Conservation (phyloP, 1,140 invertebrate species). For the Anastrepha ludens region DNA sequence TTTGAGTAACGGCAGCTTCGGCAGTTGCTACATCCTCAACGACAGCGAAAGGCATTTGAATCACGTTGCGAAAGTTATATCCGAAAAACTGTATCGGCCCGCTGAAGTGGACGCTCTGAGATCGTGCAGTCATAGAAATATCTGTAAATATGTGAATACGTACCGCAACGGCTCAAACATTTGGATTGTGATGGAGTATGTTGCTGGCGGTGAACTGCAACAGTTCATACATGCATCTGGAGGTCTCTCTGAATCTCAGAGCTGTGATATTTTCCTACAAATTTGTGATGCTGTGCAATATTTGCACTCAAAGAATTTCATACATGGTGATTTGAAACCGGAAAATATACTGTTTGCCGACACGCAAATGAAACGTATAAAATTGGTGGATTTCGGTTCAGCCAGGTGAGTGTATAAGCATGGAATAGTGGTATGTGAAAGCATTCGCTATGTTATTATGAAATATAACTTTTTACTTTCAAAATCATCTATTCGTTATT, state of each 20-base stretch:
- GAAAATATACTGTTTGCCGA: slow-evolving; percentile 88
- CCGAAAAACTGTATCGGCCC: slow-evolving; percentile 78
- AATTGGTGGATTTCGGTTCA: slow-evolving; percentile 94
- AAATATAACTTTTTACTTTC: background rate
- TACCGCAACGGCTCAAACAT: slow-evolving; percentile 87
- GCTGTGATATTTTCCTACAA: slow-evolving; percentile 83
- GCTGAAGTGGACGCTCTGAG: slow-evolving; percentile 69
- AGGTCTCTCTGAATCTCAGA: slow-evolving; percentile 82
- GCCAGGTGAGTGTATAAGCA: slow-evolving; percentile 74
- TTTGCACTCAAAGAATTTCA: slow-evolving; percentile 87
- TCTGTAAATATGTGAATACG: slow-evolving; percentile 83
- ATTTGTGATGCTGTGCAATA: slow-evolving; percentile 86
- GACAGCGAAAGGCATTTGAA: slow-evolving; percentile 59
- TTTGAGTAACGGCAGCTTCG: slow-evolving; percentile 62
- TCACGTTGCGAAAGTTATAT: slow-evolving; percentile 77
- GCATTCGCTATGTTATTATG: background rate
- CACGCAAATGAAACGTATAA: slow-evolving; percentile 80
- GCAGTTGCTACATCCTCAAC: slow-evolving; percentile 66
- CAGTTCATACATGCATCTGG: slow-evolving; percentile 79
- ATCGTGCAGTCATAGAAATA: slow-evolving; percentile 60
- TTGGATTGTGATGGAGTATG: slow-evolving; percentile 89
- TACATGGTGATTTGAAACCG: slow-evolving; percentile 92
- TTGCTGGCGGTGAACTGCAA: slow-evolving; percentile 92
- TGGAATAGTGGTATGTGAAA: too few relatives aligned
- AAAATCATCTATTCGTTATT: background rate